Base-by-base conservation (phyloP, 2,113 vertebrate species). In the Dermatemys mawii region DNA sequence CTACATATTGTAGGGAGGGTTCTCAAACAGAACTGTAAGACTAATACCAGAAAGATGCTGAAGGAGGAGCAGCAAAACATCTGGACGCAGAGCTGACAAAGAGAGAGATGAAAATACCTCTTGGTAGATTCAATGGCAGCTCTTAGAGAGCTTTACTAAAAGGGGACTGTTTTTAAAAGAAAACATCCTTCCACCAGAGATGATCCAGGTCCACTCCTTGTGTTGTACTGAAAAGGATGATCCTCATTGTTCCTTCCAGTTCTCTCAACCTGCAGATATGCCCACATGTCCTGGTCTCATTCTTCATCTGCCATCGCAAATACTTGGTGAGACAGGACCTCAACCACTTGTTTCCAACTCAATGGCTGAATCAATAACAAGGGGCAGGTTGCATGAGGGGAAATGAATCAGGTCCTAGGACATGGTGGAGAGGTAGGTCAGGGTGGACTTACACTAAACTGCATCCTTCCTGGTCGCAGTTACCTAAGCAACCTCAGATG, bases 101-200 rank as follows among this genome's bases (percentile, higher is more conserved):
- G 51, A 90, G 51, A 81, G 67, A 63, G 2, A 51, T 48, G 26
- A 80, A 80, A 46, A 50, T 2, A 76, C 6, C 22, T 76, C 38
- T 70, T 38, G 22, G 14, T 78, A 46, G 5, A 76, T 57, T 75
- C 38, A 84, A 81, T 90, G 88, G 76, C 26, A 46, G 21, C 11
- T 53, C 8, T 67, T 84, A 79, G 63, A 51, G 1, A 16, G 50
- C 48, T 93, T n/a, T 81, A 32, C 50, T 35, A 49, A 0, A n/a
- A 46, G 27, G 26, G 78, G 48, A 83, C 17, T 0, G 1, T 63
- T 54, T 35, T 0, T 0, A 5, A 38, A 4, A 38, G 82, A 91
- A 94, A 91, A 7, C 6, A 8, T 44, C 83, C 48, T 60, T 51
- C 82, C 41, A 46, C 2, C 17, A 51, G 0, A 1, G 10, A 86